phyloP scores from a whole-genome alignment of 2,888 invertebrate genomes.

The Rosalia funebris region DNA sequence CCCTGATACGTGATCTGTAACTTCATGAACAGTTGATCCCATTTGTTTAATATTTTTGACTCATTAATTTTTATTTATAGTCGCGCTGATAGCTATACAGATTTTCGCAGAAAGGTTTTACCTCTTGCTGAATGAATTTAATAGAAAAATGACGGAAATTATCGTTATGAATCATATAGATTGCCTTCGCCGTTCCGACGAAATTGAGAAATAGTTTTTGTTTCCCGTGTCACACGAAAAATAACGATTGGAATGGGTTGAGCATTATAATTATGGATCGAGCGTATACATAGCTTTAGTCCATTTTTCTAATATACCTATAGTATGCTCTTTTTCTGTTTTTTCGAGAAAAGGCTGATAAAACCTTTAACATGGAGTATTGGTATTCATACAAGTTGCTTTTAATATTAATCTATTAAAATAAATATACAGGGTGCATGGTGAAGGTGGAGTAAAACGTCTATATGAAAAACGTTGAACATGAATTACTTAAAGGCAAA shows the following conservation, averaged over 20 bases:
- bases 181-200: constrained; percentile 6
- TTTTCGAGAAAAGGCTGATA: not conserved
- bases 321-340: not conserved
- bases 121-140: constrained; percentile 24
- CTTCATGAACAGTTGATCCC: constrained; percentile 58
- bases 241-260: constrained; percentile 3
- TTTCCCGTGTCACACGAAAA: constrained; percentile 6
- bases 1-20: constrained; percentile 61
- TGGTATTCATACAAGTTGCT: not conserved
- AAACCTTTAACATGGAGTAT: not conserved
- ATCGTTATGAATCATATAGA: constrained; percentile 27
- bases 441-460: too few species aligned
- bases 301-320: not conserved
- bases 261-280: constrained; percentile 1
- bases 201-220: constrained; percentile 26
- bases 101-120: constrained; percentile 14
- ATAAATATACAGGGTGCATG: too few species aligned
- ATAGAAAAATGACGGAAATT: constrained; percentile 28
- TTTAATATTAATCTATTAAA: not conserved
- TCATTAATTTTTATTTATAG: constrained; percentile 58
- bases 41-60: constrained; percentile 57
- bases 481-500: too few species aligned
- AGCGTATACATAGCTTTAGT: not conserved
- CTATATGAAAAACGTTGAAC: too few species aligned
- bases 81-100: constrained; percentile 33